Base-by-base conservation (phyloP, 64 coral and sea anemone species). In the Acropora yongei region DNA sequence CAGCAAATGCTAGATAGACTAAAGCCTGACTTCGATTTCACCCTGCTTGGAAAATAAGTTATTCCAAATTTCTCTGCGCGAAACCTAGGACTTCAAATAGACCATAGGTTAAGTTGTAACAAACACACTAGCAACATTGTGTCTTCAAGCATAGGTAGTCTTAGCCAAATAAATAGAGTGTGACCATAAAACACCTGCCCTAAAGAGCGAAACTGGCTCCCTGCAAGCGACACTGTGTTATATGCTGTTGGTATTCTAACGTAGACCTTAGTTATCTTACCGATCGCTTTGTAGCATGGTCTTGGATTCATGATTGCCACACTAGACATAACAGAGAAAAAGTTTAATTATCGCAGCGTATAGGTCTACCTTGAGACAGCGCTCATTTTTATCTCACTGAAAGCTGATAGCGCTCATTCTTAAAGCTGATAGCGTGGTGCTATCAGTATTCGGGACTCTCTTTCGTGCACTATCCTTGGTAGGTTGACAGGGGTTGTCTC, bases 1-100 rank as follows among this genome's bases (percentile, higher is more conserved):
- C 41, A 30, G 20, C 88, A 90, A 66, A 90, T 90, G 88, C 78
- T 90, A 80, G 61, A 90, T 61, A 81, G 48, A 50, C 8, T 90
- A 68, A 58, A 77, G 69, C 46, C 88, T 80, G 44, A 81, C 50
- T 81, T 80, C 48, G 76, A 80, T 79, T 75, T 80, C 11, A 90
- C 6, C 60, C 63, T 81, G 8, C 78, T 81, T 48, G 78, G 88
- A 90, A 90, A 73, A 60, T 20, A 88, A 48, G 72, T 88, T 88
- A 77, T 72, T 77, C 44, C 49, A 90, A 19, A 44, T 79, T 77
- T 61, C 30, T 90, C 77, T 69, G 88, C 61, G 63, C 76, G 76
- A 47, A 57, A 88, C 47, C 72, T 88, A 39, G 86, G 86, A 49
- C 72, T 76, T 17, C 73, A 88, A 76, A 1, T 88, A 58, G 86